These are phyloP conservation scores for Lithobates sylvaticus DNA, from an alignment of 2,797 vertebrate species.

Conservation along the genomic window DNA sequence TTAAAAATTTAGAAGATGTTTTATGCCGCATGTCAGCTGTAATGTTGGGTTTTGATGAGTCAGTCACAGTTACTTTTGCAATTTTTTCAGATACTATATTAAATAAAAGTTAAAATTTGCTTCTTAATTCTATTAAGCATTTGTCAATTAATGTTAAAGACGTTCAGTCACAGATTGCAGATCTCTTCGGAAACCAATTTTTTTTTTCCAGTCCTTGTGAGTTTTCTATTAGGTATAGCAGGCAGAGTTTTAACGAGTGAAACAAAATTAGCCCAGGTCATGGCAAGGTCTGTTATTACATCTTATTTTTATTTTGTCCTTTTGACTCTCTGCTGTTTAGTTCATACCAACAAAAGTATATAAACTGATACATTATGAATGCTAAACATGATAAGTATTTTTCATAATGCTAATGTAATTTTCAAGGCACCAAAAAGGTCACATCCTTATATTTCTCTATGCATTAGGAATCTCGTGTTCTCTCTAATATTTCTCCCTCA, in stretches of 20 bases:
- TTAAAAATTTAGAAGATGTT: background rate
- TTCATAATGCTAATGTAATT: conserved; percentile 84
- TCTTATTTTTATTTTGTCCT: conserved; percentile 80
- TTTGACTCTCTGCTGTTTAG: conserved; percentile 79
- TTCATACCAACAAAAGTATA: conserved; percentile 75
- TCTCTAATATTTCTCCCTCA: conserved; percentile 81
- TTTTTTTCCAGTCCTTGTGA: conserved; percentile 69
- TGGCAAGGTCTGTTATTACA: conserved; percentile 78
- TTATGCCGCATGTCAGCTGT: background rate
- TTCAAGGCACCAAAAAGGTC: conserved; percentile 80
- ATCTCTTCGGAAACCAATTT: conserved; percentile 67
- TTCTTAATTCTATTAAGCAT: background rate
- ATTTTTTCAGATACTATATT: background rate
- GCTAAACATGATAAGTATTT: conserved; percentile 81
- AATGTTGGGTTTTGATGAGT: background rate
- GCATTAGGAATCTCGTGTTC: conserved; percentile 80
- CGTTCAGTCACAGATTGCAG: background rate
- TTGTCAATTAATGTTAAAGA: background rate
- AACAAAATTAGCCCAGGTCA: conserved; percentile 77
- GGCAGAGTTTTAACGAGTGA: conserved; percentile 77
- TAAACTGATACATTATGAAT: conserved; percentile 77
- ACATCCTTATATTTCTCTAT: conserved; percentile 74
- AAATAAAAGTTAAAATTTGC: background rate
- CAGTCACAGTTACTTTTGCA: background rate
- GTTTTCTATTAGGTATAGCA: conserved; percentile 77